Evolutionary conservation across 2,888 invertebrate species (phyloP).

Genomic region (Cosmopolites sordidus): DNA sequence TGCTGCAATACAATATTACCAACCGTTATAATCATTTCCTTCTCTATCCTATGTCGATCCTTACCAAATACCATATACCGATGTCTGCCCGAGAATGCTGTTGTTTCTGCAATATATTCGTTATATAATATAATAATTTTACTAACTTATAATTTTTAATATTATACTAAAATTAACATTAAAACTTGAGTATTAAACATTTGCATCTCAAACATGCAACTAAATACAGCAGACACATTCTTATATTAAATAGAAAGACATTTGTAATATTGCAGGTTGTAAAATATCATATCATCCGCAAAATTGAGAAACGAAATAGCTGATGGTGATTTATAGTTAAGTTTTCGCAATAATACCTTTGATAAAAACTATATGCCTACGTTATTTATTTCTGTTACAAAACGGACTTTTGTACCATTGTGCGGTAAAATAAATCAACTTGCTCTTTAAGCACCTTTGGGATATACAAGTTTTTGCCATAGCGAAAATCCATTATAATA

Average conservation of each 20-base stretch:
- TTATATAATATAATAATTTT: too few species aligned
- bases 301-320: constrained; percentile 21
- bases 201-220: too few species aligned
- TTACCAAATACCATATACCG: too few species aligned
- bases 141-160: too few species aligned
- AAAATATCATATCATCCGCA: constrained; percentile 18
- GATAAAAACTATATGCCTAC: constrained; percentile 19
- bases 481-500: constrained; percentile 28
- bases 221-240: too few species aligned
- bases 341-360: constrained; percentile 20
- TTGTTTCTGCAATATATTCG: too few species aligned
- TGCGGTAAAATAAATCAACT: constrained; percentile 25
- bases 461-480: constrained; percentile 27
- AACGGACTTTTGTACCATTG: constrained; percentile 23
- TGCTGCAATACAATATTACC: too few species aligned
- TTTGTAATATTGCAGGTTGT: background rate
- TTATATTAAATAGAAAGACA: background rate
- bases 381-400: constrained; percentile 27
- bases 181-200: too few species aligned
- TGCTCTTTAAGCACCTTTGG: constrained; percentile 29
- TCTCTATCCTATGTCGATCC: too few species aligned
- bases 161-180: too few species aligned
- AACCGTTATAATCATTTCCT: too few species aligned
- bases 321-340: constrained; percentile 18
- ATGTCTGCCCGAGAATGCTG: too few species aligned